phyloP scores from a whole-genome alignment of 2,888 invertebrate species.

The Macrosiphum euphorbiae region DNA sequence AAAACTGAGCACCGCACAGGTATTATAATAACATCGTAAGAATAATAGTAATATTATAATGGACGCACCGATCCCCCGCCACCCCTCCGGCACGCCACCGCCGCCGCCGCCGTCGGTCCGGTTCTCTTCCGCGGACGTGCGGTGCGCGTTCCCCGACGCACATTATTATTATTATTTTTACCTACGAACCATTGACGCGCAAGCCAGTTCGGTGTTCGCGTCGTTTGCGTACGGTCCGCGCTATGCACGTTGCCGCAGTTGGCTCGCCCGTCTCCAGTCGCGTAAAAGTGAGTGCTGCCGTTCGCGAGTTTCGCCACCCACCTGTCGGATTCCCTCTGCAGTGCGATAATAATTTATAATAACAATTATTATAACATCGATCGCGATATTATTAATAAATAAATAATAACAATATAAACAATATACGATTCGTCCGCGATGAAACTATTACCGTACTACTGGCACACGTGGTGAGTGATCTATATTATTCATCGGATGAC shows the following conservation, averaged over 20 bases:
- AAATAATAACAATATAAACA: not conserved
- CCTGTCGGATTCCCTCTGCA: not conserved
- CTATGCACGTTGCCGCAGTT: not conserved
- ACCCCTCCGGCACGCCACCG: not conserved
- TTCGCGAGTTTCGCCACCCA: not conserved
- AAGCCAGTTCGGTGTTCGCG: conserved; percentile 54
- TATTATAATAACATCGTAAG: not conserved
- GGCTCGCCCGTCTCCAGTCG: not conserved
- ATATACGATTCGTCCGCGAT: not conserved
- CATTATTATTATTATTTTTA: not conserved
- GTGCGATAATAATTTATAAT: not conserved
- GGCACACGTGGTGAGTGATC: conserved; percentile 58
- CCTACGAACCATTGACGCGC: conserved; percentile 42
- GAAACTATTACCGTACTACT: conserved; percentile 58
- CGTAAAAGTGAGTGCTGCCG: not conserved
- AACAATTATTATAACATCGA: no score
- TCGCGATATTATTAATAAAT: no score
- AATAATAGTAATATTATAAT: conserved; percentile 2
- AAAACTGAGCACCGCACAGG: conserved; percentile 33
- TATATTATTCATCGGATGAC: no score
- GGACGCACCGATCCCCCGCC: conserved; percentile 15
- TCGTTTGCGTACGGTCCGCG: conserved; percentile 39
- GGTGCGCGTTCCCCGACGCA: conserved; percentile 40
- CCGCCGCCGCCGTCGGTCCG: conserved; percentile 17
- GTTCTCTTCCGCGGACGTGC: conserved; percentile 40